Base-by-base conservation (phyloP, 2,888 invertebrate genomes). In the Boloria euphrosyne region DNA sequence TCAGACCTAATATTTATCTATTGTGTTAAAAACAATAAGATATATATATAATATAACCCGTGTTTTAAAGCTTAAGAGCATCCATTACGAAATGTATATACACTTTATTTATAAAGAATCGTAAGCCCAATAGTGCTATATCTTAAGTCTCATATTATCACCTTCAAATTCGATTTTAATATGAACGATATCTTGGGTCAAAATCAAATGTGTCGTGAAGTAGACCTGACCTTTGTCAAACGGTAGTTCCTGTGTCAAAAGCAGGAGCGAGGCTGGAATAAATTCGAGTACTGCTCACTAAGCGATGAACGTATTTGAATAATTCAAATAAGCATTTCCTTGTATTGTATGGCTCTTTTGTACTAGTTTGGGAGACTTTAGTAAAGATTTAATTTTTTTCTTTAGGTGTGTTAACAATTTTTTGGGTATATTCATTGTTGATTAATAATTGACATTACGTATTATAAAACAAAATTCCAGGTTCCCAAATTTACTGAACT, bases 201-300 rank as follows among this genome's bases (percentile, higher is more conserved):
- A 58, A 65, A 65, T 68, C 65, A 62, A 68, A 68, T 68, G 65
- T 69, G 62, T 65, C 59, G 38, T 50, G 49, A 59, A 17, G 49
- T 50, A 38, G 31, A 49, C 63, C 65, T 65, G 65, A 61, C 65
- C 73, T 70, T 65, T 52, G 62, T 62, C 66, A 65, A 60, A 66
- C 46, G 58, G 43, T 61, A 55, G 55, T 50, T 57, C 44, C 61
- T 62, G 47, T 60, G 66, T 66, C 66, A 66, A 55, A 66, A 46
- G 67, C 67, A 67, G 67, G 38, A 53, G 61, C 49, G 43, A 52
- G 44, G 16, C 18, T 50, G 47, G 17, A 61, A 65, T 65, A 65
- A 65, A 65, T 65, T 65, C 50, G 31, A 58, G 46, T 47, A 65
- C 64, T 53, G 64, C 58, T 59, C 52, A 59, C 64, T 65, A 59